These are phyloP conservation scores for Drosophila kohkoa DNA, from an alignment of 1,140 invertebrate genomes.

Conservation along the genomic window DNA sequence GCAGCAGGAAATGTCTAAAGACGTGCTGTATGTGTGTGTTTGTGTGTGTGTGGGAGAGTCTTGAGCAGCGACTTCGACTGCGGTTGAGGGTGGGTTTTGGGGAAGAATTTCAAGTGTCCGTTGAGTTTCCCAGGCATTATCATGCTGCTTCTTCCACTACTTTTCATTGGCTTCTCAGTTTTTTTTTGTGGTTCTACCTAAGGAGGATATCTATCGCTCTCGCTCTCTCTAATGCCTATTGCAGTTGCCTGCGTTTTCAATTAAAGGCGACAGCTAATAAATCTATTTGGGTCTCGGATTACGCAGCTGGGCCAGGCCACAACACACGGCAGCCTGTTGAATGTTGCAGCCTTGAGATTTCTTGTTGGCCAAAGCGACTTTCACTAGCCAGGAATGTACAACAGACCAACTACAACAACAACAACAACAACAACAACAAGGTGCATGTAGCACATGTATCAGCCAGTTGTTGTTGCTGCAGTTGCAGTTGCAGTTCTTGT, in stretches of 20 bases:
- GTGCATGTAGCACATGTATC: conserved; percentile 8
- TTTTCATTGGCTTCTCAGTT: conserved; percentile 11
- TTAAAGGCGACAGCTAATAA: conserved; percentile 58
- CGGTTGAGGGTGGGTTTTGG: conserved; percentile 15
- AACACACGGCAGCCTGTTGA: background rate
- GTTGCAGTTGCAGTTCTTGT: conserved; percentile 46
- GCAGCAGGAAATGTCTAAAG: conserved; percentile 64
- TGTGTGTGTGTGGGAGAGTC: conserved; percentile 8
- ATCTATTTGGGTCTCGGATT: conserved; percentile 68
- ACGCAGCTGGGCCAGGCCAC: conserved; percentile 27
- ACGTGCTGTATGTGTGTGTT: background rate
- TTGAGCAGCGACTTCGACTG: background rate
- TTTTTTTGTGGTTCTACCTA: conserved; percentile 21
- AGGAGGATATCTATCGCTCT: conserved; percentile 18
- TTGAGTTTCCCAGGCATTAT: conserved; percentile 25
- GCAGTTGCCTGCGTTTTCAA: conserved; percentile 43
- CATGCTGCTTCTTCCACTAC: conserved; percentile 18
- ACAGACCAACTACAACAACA: conserved; percentile 9
- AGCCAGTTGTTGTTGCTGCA: conserved; percentile 12
- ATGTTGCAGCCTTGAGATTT: conserved; percentile 55
- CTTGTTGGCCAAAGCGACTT: conserved; percentile 48
- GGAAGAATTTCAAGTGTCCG: conserved; percentile 28
- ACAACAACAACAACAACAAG: conserved; percentile 16
- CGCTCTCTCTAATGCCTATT: conserved; percentile 6
- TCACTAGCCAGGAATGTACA: conserved; percentile 70